phyloP scores from a whole-genome alignment of 2,113 vertebrate genomes.

The Platichthys flesus region DNA sequence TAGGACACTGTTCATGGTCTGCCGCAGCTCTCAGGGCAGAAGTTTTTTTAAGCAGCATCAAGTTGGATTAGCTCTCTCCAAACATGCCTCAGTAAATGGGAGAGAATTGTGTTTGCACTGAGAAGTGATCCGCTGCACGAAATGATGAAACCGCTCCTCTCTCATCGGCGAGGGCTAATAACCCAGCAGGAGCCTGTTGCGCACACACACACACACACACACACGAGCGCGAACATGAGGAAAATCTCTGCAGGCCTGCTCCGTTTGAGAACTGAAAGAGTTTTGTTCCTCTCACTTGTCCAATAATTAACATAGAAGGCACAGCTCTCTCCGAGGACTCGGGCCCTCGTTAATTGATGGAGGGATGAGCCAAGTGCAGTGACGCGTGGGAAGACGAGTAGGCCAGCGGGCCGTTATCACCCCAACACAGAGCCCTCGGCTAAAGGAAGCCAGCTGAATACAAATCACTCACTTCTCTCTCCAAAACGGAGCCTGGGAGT shows the following conservation, averaged over 20 bases:
- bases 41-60: conserved; percentile 18
- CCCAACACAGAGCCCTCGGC: conserved; percentile 56
- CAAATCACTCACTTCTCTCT: conserved; percentile 33
- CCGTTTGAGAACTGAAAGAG: conserved; percentile 36
- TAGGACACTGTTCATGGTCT: conserved; percentile 27
- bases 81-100: conserved; percentile 34
- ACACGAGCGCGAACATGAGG: background rate
- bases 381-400: conserved; percentile 56
- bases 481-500: conserved; percentile 22
- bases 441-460: conserved; percentile 49
- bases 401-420: conserved; percentile 67
- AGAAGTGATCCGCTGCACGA: conserved; percentile 42
- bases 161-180: conserved; percentile 15
- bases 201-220: conserved; percentile 4
- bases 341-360: conserved; percentile 64
- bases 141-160: conserved; percentile 51
- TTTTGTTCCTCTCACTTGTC: conserved; percentile 41
- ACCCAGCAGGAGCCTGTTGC: conserved; percentile 22
- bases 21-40: conserved; percentile 6
- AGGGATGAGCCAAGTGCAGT: conserved; percentile 55
- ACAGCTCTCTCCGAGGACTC: conserved; percentile 45
- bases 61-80: conserved; percentile 40
- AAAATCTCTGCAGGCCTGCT: conserved; percentile 33
- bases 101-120: conserved; percentile 42
- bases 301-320: conserved; percentile 65